Base-by-base conservation (phyloP, 2,113 vertebrate species). In the Oreochromis aureus region DNA sequence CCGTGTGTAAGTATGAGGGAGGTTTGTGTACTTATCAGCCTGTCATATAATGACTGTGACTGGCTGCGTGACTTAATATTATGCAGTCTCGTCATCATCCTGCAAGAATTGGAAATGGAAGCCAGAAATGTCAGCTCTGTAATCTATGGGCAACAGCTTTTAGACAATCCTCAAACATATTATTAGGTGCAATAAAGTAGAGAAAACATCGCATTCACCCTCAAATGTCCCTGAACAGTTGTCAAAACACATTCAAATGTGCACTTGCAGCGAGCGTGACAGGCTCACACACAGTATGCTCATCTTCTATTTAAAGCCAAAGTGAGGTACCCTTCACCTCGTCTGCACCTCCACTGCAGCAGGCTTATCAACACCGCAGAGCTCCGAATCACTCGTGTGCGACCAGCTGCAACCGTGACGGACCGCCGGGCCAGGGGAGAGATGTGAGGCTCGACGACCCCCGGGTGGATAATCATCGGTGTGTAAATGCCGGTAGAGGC, bases 401-500 rank as follows among this genome's bases (percentile, higher is more conserved):
- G 89, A 87, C 85, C 91, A 87, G 85, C 91, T 87, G 91, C 13
- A 44, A 85, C 92, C 53, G 30, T 88, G 84, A 93, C 69, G 27
- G 63, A 83, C 73, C 27, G 80, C 32, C 2, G 1, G 85, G 82
- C 61, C 82, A 55, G 76, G 61, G 56, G 79, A 79, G 86, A 76
- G 81, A 86, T 80, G 87, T 87, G 80, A 81, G 58, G 81, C 80
- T 88, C 78, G 80, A 89, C 86, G 90, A 89, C 91, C 91, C 86
- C 86, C 46, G 76, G 82, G 86, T 85, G 90, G 87, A 88, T 92
- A 85, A 91, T 95, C 91, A 93, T 87, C 30, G 22, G 90, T 91
- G 91, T 94, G 93, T 94, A 93, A 91, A 91, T 30, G 24, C 5
- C 7, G 22, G 48, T 61, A 16, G 86, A 92, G 90, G 88, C 4